Conservation (phyloP, 2,888 invertebrate genomes). For the Acrobasis repandana region DNA sequence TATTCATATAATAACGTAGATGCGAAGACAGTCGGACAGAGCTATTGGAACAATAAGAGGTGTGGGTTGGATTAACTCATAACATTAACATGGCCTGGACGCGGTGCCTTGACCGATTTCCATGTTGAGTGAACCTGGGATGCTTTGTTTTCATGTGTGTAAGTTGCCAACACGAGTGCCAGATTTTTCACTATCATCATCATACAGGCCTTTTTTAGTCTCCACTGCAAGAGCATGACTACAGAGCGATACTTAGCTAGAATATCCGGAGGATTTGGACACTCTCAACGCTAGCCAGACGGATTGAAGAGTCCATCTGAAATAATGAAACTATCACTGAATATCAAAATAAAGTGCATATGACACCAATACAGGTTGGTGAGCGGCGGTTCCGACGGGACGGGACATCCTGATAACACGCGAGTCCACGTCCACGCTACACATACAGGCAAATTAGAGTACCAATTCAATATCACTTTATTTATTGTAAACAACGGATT, state of each 20-base stretch:
- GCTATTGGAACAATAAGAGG: slow-evolving; percentile 75
- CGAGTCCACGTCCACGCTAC: slow-evolving; percentile 65
- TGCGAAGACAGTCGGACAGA: slow-evolving; percentile 63
- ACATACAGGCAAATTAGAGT: slow-evolving; percentile 44
- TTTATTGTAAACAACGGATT: not conserved
- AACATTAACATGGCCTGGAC: slow-evolving; percentile 66
- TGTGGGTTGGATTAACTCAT: slow-evolving; percentile 78
- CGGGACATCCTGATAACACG: slow-evolving; percentile 80
- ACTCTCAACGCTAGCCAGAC: too few species aligned
- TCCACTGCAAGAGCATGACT: too few species aligned
- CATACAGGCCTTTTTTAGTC: too few species aligned
- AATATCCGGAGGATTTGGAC: too few species aligned
- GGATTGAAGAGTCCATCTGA: too few species aligned
- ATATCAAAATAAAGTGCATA: slow-evolving; percentile 37
- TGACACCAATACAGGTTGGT: slow-evolving; percentile 76
- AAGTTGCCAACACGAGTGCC: too few species aligned
- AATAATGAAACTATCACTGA: not conserved
- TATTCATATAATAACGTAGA: slow-evolving; percentile 73
- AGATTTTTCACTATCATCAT: too few species aligned
- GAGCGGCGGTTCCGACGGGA: slow-evolving; percentile 56
- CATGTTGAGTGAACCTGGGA: slow-evolving; percentile 49
- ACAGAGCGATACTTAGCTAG: too few species aligned
- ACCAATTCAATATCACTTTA: too few species aligned
- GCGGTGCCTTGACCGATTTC: slow-evolving; percentile 75
- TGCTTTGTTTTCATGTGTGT: not conserved